Conservation (phyloP, 2,888 invertebrate species). For the Synergus japonicus region DNA sequence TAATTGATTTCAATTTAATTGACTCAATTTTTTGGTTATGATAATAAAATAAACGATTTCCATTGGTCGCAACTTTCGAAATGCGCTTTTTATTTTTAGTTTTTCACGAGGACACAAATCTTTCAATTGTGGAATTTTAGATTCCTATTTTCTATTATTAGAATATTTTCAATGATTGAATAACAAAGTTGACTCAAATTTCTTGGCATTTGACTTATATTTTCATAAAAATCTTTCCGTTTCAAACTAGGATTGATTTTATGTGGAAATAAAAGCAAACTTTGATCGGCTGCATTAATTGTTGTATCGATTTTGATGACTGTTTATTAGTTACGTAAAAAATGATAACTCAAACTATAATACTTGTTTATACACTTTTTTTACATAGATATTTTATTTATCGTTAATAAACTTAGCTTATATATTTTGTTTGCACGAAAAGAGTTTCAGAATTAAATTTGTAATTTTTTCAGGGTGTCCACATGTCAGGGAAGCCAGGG, state of each 20-base stretch:
- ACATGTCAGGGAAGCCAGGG: too few relatives aligned
- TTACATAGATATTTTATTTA: too few relatives aligned
- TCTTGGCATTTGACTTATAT: background rate
- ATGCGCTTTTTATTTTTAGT: conserved; percentile 18
- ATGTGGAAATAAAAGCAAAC: background rate
- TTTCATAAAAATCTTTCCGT: background rate
- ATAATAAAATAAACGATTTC: conserved; percentile 2
- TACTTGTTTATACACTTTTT: too few relatives aligned
- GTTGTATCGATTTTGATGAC: too few relatives aligned
- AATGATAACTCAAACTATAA: too few relatives aligned
- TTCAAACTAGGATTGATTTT: background rate
- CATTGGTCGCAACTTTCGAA: background rate
- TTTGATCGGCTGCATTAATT: too few relatives aligned
- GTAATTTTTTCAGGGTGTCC: too few relatives aligned
- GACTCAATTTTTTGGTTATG: conserved; percentile 23
- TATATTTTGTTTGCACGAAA: too few relatives aligned
- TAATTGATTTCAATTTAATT: background rate
- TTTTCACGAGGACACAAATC: background rate
- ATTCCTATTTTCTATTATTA: conserved; percentile 16
- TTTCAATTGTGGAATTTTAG: conserved; percentile 19
- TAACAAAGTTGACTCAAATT: background rate
- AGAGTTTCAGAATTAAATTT: too few relatives aligned
- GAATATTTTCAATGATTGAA: background rate
- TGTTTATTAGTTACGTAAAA: too few relatives aligned
- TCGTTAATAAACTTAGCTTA: too few relatives aligned